Evolutionary conservation across 2,113 vertebrate genomes (phyloP), one percentile per base, ranked within the genome.

Genomic region (Odobenus rosmarus): DNA sequence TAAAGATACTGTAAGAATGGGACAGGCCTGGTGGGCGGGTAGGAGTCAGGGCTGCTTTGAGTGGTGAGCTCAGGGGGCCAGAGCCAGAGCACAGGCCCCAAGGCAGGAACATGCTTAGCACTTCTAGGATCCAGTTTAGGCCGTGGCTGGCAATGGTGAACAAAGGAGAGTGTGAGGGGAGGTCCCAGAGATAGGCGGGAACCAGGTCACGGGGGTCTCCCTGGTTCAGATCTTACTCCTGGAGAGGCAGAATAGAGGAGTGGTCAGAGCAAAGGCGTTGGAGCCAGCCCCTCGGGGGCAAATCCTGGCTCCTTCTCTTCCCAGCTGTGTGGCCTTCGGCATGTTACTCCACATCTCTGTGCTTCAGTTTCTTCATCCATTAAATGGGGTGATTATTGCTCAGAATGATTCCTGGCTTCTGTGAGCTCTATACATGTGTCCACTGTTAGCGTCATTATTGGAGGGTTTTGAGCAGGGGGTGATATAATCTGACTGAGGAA

Each of bases 371-470:
- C 24, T 61, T 77, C 57, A 26, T 71, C 53, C 79, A 18, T 28
- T 28, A 28, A 36, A 21, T 9, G 21, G 26, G 71, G 21, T 62
- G 10, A 26, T n/a, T 39, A 7, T 14, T 86, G 49, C 67, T 81
- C 74, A 9, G 59, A 61, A 53, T 49, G 16, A 16, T 12, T 8
- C 71, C 92, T 69, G 89, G 21, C 23, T 39, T 33, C 23, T 2
- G 0, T 1, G 28, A 31, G 10, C 55, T n/a, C 82, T 10, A 0
- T 6, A 3, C 16, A 26, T 6, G 24, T 1, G 28, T 71, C 33
- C 33, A 28, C 2, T 18, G 5, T 83, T 42, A 28, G 51, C 33
- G 72, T 16, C 28, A 4, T 64, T 19, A 11, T 33, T 28, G 18
- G 53, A 95, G 36, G 55, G 57, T 19, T 83, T 15, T 46, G 49